A percentile compares a stretch with the other conserved stretches of the same genome.
phyloP scores from a whole-genome alignment of 2,888 invertebrate genomes.

The Cheilosia variabilis region DNA sequence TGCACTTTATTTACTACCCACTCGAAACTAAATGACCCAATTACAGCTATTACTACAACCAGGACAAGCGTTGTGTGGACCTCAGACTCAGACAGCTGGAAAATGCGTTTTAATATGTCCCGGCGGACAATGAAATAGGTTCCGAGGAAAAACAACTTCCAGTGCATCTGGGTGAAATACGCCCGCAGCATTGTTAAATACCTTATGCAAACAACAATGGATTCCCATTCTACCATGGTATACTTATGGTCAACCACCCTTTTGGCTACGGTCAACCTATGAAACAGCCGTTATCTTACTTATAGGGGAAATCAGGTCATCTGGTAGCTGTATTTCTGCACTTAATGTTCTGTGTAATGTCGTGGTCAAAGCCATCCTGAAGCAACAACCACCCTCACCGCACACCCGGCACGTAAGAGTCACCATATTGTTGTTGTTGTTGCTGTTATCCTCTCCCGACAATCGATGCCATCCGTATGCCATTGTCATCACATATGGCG shows the following conservation, averaged over 20 bases:
- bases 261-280: conserved; percentile 1
- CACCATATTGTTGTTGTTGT: not conserved
- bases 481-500: conserved; percentile 5
- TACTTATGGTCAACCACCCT: conserved; percentile 1
- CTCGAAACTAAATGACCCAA: too few relatives aligned
- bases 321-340: conserved; percentile 33
- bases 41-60: too few relatives aligned
- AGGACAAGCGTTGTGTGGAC: too few relatives aligned
- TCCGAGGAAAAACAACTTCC: too few relatives aligned
- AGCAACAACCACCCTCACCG: conserved; percentile 14
- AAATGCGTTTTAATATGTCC: too few relatives aligned
- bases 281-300: conserved; percentile 26
- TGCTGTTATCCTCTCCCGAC: not conserved
- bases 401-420: not conserved
- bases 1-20: too few relatives aligned
- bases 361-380: conserved; percentile 45
- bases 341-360: conserved; percentile 55
- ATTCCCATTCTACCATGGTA: conserved; percentile 10
- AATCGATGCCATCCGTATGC: conserved; percentile 19
- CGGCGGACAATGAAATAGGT: too few relatives aligned
- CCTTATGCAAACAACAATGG: too few relatives aligned
- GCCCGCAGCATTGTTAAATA: too few relatives aligned
- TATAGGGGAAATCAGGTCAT: conserved; percentile 37
- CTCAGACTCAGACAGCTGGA: too few relatives aligned
- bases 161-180: too few relatives aligned